These are phyloP conservation scores for Brenthis ino DNA, from an alignment of 2,888 invertebrate species.

Conservation along the genomic window DNA sequence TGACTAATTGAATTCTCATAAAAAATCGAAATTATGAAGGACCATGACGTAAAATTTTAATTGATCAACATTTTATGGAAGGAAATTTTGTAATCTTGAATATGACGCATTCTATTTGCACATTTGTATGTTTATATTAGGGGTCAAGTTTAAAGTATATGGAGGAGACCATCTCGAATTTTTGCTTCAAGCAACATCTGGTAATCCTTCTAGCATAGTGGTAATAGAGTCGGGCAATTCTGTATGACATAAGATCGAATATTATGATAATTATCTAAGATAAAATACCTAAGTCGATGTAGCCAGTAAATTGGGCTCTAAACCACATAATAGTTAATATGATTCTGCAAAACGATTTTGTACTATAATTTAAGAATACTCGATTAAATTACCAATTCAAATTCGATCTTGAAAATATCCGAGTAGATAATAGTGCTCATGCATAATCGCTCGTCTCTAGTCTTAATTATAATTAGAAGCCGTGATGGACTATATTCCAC, in stretches of 20 bases:
- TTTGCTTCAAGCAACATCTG: constrained; percentile 40
- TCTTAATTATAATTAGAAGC: constrained; percentile 25
- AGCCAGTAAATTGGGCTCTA: constrained; percentile 14
- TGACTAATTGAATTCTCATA: constrained; percentile 49
- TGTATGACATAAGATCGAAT: constrained; percentile 15
- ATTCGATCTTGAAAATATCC: constrained; percentile 16
- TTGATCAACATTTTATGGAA: constrained; percentile 76
- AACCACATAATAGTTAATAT: constrained; percentile 8
- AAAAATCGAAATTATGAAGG: constrained; percentile 60
- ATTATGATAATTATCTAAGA: constrained; percentile 9
- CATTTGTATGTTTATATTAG: constrained; percentile 43
- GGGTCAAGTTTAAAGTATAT: constrained; percentile 32
- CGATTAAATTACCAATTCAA: constrained; percentile 21
- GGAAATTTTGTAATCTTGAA: constrained; percentile 46
- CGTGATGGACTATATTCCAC: constrained; percentile 4
- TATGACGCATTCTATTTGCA: constrained; percentile 42
- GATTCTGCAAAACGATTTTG: constrained; percentile 8
- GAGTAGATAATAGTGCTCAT: constrained; percentile 20
- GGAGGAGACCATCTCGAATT: constrained; percentile 39
- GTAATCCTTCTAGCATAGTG: constrained; percentile 28
- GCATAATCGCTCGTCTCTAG: constrained; percentile 24
- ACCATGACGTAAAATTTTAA: constrained; percentile 70
- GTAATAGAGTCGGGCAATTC: constrained; percentile 13
- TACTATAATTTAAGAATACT: constrained; percentile 19
- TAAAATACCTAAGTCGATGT: constrained; percentile 2